These are phyloP conservation scores for Lophotis ruficrista DNA, from an alignment of 2,113 vertebrate genomes.

Conservation along the genomic window DNA sequence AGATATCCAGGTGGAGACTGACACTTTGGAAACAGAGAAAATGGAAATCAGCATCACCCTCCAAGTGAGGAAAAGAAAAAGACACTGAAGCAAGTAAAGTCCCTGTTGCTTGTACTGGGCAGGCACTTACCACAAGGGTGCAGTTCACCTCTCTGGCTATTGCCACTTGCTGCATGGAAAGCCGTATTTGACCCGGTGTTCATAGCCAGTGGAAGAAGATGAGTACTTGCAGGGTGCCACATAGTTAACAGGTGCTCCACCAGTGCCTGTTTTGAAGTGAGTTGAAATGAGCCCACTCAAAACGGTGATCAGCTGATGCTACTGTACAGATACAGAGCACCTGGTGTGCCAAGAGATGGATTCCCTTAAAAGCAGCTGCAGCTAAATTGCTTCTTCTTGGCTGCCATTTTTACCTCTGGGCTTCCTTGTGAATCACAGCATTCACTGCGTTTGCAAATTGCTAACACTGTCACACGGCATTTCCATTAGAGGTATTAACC, in stretches of 20 bases:
- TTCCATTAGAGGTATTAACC: background rate
- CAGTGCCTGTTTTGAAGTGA: background rate
- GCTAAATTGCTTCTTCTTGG: background rate
- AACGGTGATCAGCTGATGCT: background rate
- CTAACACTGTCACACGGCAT: background rate
- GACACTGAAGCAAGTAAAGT: background rate
- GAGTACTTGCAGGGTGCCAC: background rate
- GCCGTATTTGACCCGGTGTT: background rate
- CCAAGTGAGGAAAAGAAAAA: background rate
- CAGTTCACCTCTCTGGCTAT: background rate
- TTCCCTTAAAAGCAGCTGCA: background rate
- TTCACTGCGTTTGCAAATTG: background rate
- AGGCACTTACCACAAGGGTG: background rate
- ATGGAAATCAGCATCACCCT: background rate
- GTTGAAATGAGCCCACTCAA: background rate
- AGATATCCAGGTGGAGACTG: background rate
- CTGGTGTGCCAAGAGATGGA: background rate
- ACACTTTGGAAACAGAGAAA: background rate
- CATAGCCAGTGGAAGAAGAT: background rate
- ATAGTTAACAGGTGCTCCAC: background rate
- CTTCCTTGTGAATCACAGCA: background rate
- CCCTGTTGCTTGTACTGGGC: background rate
- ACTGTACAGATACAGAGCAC: background rate
- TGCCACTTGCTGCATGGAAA: background rate
- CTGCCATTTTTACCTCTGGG: background rate